phyloP scores from a whole-genome alignment of 2,888 invertebrate species.

The Drosophila leonis region DNA sequence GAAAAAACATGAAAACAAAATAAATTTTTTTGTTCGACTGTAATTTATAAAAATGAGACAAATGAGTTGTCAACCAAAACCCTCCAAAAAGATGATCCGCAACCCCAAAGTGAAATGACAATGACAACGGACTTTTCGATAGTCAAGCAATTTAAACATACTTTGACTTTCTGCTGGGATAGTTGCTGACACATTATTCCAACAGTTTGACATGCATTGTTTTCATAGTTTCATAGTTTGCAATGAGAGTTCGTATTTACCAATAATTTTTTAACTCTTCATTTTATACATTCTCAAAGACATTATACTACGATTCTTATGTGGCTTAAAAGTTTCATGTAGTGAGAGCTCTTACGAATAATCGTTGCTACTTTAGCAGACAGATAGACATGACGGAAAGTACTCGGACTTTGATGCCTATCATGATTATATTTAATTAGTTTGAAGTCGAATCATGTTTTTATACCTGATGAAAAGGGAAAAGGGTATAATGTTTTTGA shows the following conservation, averaged over 20 bases:
- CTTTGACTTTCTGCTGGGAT: not conserved
- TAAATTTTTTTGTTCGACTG: not conserved
- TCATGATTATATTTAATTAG: not conserved
- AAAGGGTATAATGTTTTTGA: too few relatives aligned
- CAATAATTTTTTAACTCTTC: too few relatives aligned
- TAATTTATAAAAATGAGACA: conserved; percentile 17
- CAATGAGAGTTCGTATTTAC: too few relatives aligned
- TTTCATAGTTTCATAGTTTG: too few relatives aligned
- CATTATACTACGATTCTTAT: too few relatives aligned
- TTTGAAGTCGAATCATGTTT: not conserved
- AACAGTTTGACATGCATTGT: not conserved
- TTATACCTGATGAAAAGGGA: too few relatives aligned
- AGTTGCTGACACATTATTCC: conserved; percentile 9
- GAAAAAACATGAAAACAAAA: conserved; percentile 19
- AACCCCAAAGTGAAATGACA: conserved; percentile 9
- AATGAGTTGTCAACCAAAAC: conserved; percentile 12
- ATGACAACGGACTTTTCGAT: not conserved
- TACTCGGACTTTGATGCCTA: too few relatives aligned
- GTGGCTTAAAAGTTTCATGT: too few relatives aligned
- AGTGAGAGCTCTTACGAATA: too few relatives aligned
- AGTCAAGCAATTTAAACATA: not conserved
- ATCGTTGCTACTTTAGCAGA: too few relatives aligned
- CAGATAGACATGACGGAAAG: too few relatives aligned
- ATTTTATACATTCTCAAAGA: too few relatives aligned
- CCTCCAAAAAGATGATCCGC: conserved; percentile 1